Base-by-base conservation (phyloP, 2,888 invertebrate species). In the Xiphydria camelus region DNA sequence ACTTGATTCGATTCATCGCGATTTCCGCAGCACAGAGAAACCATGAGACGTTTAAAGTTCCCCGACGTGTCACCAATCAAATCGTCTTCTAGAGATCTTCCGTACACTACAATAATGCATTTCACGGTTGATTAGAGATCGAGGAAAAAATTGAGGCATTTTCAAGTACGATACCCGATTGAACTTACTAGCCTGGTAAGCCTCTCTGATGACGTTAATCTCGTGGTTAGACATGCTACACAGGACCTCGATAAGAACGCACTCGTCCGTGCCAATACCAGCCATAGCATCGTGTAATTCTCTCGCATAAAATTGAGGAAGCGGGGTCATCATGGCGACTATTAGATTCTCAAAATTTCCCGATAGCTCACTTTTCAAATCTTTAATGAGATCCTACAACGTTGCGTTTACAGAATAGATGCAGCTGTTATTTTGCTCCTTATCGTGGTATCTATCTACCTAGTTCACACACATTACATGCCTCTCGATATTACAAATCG, bases 11-110 rank as follows among this genome's bases (percentile, higher is more conserved):
- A 86, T 77, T 96, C 96, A 70, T 91, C 85, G 59, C 94, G 80
- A 66, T 87, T 86, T 31, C 87, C 89, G 70, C 87, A 86, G 64
- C 88, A 88, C 10, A 94, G 75, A 19, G 95, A 91, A 17, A 93
- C 88, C 78, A 97, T 84, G 29, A 97, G 80, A 41, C 94, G 83
- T 74, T 90, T 88, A 78, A 97, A 96, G 68, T 88, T 88, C 9
- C 96, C 96, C 35, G 91, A 91, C 2, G 95, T 95, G 73, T 97
- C 97, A 37, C 87, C 85, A 52, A 82, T 83, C 18, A 96, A 76
- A 70, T 94, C 94, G 38, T 87, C 83, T 68, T 95, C 94, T 58
- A 95, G 78, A 23, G 87, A 82, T 40, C 80, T 84, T 39, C 87
- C 86, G 67, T 86, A 94, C 70, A 91, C 94, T 94, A 75, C 25